phyloP scores from a whole-genome alignment of 2,113 vertebrate species.

The Pelecanus crispus region DNA sequence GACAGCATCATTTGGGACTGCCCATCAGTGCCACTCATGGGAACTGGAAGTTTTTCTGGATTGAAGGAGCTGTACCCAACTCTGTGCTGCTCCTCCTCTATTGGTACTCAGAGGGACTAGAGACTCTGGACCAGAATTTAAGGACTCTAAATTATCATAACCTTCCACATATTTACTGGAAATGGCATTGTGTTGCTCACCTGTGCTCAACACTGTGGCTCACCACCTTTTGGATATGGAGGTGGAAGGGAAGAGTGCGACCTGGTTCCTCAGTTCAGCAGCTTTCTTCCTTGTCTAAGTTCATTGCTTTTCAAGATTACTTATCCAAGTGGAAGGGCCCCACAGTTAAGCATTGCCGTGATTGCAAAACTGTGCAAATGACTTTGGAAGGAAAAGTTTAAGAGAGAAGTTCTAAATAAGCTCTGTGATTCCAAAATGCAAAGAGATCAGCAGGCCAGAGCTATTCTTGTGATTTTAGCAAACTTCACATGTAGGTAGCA shows the following conservation, averaged over 20 bases:
- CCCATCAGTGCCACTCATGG: background rate
- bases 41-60: background rate
- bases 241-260: background rate
- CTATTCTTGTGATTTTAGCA: background rate
- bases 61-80: rapidly evolving
- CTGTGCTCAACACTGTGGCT: background rate
- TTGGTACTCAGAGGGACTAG: background rate
- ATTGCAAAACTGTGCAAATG: background rate
- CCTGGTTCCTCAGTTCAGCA: background rate
- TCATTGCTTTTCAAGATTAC: background rate
- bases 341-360: background rate
- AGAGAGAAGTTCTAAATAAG: background rate
- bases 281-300: background rate
- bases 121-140: background rate
- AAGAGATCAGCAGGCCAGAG: background rate
- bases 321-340: background rate
- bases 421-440: background rate
- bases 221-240: background rate
- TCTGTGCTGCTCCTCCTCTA: background rate
- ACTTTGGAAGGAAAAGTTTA: background rate
- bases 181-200: background rate
- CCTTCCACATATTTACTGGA: background rate
- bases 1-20: background rate
- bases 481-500: background rate
- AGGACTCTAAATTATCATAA: background rate